A percentile compares a stretch with the other conserved stretches of the same genome.
These are phyloP conservation scores for Shargacucullia verbasci DNA, from an alignment of 2,888 invertebrate genomes.

Conservation along the genomic window DNA sequence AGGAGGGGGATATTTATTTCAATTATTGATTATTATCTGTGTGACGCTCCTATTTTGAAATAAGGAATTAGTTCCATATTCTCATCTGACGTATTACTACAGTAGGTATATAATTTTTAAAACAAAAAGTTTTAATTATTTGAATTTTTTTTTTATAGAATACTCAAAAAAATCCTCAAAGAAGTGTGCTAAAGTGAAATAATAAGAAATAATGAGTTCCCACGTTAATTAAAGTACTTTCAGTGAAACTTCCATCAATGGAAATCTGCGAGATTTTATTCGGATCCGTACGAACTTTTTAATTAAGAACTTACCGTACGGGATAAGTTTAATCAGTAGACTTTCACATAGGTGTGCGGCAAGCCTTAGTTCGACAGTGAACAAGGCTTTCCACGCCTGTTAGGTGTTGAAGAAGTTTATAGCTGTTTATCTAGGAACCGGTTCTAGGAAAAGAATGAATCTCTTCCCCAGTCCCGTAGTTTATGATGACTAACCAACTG, in stretches of 20 bases:
- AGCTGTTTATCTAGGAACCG: too few relatives aligned
- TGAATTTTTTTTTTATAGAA: too few relatives aligned
- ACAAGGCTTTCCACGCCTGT: conserved; percentile 3
- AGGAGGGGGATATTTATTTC: too few relatives aligned
- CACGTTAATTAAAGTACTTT: conserved; percentile 65
- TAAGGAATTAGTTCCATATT: too few relatives aligned
- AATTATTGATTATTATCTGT: too few relatives aligned
- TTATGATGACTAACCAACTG: too few relatives aligned
- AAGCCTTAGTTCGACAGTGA: conserved; percentile 6
- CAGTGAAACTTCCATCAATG: conserved; percentile 57
- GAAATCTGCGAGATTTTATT: conserved; percentile 59
- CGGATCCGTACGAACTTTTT: conserved; percentile 62
- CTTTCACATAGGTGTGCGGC: conserved; percentile 25
- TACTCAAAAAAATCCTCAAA: conserved; percentile 16
- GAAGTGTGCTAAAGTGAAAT: conserved; percentile 51
- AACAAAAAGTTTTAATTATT: not conserved
- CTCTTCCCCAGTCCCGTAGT: too few relatives aligned
- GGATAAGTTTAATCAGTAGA: conserved; percentile 45
- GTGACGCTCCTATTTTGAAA: too few relatives aligned
- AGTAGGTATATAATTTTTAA: too few relatives aligned
- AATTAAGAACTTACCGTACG: conserved; percentile 56
- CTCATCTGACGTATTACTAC: too few relatives aligned
- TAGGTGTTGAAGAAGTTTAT: not conserved
- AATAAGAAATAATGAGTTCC: conserved; percentile 65
- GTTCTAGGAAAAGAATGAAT: too few relatives aligned